Evolutionary conservation across 2,797 vertebrate species (phyloP).

Genomic region (Crocodylus rhombifer): DNA sequence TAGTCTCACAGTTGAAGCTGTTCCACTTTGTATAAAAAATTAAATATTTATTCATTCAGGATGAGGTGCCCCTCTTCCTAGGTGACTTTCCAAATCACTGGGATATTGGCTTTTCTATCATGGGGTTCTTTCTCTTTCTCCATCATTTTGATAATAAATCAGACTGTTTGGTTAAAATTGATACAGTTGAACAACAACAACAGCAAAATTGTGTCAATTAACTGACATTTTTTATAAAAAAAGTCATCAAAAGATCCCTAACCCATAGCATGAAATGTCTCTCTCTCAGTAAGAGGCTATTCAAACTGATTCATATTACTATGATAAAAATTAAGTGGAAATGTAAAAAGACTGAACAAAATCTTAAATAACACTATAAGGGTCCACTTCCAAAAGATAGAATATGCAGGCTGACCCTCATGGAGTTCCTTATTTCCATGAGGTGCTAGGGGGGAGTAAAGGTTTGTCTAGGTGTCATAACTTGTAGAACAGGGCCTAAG

Average conservation of each 20-base stretch:
- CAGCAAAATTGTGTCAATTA: too few species aligned
- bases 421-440: not conserved
- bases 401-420: not conserved
- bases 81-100: too few species aligned
- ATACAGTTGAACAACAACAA: too few species aligned
- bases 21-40: too few species aligned
- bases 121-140: too few species aligned
- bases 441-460: not conserved
- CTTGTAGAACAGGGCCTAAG: constrained; percentile 46
- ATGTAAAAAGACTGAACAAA: constrained; percentile 52
- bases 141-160: too few species aligned
- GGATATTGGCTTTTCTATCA: too few species aligned
- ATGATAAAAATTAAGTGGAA: constrained; percentile 47
- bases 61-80: too few species aligned
- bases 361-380: constrained; percentile 40
- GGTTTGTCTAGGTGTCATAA: not conserved
- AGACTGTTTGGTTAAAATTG: too few species aligned
- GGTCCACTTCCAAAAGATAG: constrained; percentile 32
- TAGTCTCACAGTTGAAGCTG: too few species aligned
- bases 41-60: too few species aligned
- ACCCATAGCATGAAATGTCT: not conserved
- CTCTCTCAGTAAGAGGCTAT: not conserved
- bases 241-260: not conserved
- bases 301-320: constrained; percentile 47
- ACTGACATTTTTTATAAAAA: too few species aligned